phyloP scores from a whole-genome alignment of 2,113 vertebrate genomes.

The Gnathonemus longibarbis region DNA sequence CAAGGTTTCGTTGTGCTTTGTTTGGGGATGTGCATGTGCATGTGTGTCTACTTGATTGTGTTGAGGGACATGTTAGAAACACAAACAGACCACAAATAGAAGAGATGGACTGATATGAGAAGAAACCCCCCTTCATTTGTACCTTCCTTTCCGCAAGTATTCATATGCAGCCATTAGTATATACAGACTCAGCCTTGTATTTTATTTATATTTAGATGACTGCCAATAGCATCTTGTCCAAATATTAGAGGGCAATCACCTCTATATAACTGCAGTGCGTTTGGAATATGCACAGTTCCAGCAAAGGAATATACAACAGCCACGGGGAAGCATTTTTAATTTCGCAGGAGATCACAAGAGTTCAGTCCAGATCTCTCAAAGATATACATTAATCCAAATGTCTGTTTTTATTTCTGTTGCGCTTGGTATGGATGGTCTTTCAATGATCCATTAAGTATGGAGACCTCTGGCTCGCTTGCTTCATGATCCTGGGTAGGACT shows the following conservation, averaged over 20 bases:
- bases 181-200: not conserved
- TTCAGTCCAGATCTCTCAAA: not conserved
- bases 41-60: not conserved
- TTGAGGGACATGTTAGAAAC: not conserved
- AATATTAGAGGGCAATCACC: not conserved
- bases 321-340: not conserved
- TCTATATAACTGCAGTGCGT: not conserved
- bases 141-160: not conserved
- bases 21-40: conserved; percentile 32
- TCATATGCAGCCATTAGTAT: not conserved
- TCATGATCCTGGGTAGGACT: not conserved
- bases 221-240: not conserved
- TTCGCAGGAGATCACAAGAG: not conserved
- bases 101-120: not conserved
- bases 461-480: not conserved
- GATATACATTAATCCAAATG: not conserved
- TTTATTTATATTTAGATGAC: not conserved
- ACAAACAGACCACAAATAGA: not conserved
- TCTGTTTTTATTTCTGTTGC: not conserved
- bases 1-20: conserved; percentile 44
- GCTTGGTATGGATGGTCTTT: not conserved
- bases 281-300: not conserved
- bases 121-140: not conserved
- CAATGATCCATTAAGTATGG: not conserved
- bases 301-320: not conserved